These are phyloP conservation scores for Aldrovandia affinis DNA, from an alignment of 2,797 vertebrate species.

Conservation along the genomic window DNA sequence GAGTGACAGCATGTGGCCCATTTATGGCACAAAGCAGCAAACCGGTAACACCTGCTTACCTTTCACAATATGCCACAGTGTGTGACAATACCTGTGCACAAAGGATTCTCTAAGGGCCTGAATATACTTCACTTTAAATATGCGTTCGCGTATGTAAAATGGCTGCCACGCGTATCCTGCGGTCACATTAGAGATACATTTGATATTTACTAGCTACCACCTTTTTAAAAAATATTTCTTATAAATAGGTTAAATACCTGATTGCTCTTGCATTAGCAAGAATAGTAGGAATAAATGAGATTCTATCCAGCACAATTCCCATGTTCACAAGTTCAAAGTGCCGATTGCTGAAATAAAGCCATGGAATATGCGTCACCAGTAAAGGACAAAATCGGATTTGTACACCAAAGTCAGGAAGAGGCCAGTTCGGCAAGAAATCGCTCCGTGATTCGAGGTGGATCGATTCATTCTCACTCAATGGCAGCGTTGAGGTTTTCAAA, in stretches of 20 bases:
- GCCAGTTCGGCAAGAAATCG: background rate
- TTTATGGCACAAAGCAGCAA: slow-evolving; percentile 1
- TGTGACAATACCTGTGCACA: background rate
- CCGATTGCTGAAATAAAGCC: background rate
- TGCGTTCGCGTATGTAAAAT: no score
- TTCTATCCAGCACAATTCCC: background rate
- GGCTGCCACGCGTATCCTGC: no score
- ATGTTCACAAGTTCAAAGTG: no score
- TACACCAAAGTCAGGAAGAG: background rate
- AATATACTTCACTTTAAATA: no score
- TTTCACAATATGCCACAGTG: background rate
- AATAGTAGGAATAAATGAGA: background rate
- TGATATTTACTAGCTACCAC: slow-evolving; percentile 16
- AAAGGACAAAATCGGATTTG: background rate
- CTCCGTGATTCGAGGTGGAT: background rate
- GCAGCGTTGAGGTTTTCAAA: background rate
- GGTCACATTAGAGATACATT: no score
- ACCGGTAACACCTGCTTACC: slow-evolving; percentile 16
- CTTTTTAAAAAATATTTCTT: background rate
- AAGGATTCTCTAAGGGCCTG: background rate
- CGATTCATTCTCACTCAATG: background rate
- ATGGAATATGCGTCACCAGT: background rate
- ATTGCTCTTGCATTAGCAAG: background rate
- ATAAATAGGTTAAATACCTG: background rate
- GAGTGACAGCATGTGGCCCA: background rate